Evolutionary conservation across 2,113 vertebrate species (phyloP).

Genomic region (Actenoides lindsayi): DNA sequence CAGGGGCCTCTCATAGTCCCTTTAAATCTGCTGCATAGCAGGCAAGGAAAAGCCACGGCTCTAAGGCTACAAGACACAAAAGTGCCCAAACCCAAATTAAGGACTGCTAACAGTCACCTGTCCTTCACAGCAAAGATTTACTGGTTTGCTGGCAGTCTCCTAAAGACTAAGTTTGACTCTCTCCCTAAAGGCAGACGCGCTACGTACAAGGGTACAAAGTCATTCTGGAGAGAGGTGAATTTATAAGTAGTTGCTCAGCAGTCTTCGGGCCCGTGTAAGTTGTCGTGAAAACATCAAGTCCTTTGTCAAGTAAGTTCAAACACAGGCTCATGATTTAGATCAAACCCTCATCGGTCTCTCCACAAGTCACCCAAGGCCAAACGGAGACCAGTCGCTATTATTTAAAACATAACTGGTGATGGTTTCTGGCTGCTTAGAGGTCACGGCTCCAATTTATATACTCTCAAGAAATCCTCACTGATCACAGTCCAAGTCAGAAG

Average conservation of each 20-base stretch:
- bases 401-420: background rate
- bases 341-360: background rate
- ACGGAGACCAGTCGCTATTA: background rate
- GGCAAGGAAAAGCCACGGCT: background rate
- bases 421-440: background rate
- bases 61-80: background rate
- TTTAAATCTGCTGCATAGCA: accelerated
- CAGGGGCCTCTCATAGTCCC: background rate
- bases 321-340: background rate
- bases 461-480: background rate
- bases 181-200: background rate
- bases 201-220: background rate
- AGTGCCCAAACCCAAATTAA: background rate
- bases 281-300: background rate
- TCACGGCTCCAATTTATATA: background rate
- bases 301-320: background rate
- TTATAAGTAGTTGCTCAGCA: background rate
- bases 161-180: background rate
- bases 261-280: background rate
- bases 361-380: background rate
- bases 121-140: background rate
- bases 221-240: background rate
- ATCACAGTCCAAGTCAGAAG: background rate
- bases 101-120: background rate
- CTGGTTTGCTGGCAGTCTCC: background rate